phyloP scores from a whole-genome alignment of 2,797 vertebrate genomes.

The Tapera naevia region DNA sequence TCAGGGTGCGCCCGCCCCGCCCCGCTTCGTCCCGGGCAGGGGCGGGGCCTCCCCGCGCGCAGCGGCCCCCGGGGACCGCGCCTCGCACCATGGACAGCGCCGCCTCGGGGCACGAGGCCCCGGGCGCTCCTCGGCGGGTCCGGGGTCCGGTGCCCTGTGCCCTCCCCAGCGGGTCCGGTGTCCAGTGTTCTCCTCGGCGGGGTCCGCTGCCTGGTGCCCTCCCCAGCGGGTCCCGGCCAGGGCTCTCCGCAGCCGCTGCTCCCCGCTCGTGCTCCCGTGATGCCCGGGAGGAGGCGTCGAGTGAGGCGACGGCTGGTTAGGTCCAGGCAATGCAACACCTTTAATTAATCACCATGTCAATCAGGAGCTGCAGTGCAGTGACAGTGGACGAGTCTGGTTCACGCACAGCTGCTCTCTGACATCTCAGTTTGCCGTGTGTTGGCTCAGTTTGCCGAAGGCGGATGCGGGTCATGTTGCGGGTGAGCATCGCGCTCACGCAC shows the following conservation, averaged over 20 bases:
- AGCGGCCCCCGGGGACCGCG: not conserved
- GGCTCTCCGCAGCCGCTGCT: no score
- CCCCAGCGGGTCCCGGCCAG: no score
- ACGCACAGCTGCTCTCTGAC: fast-evolving
- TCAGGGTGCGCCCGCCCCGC: not conserved
- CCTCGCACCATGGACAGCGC: not conserved
- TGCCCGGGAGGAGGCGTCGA: not conserved
- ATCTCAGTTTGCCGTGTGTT: fast-evolving
- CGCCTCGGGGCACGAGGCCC: no score
- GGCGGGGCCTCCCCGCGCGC: not conserved
- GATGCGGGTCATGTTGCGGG: fast-evolving
- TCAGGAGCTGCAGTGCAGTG: fast-evolving
- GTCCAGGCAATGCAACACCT: fast-evolving
- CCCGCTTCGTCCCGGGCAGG: no score
- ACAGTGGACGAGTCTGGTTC: fast-evolving
- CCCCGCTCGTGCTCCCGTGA: no score
- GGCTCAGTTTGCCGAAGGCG: fast-evolving
- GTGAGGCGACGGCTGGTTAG: fast-evolving
- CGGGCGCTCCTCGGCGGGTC: no score
- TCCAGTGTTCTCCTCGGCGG: no score
- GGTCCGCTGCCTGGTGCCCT: no score
- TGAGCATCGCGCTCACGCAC: fast-evolving
- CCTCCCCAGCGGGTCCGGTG: no score
- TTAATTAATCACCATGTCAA: fast-evolving
- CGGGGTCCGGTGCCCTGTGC: no score